Evolutionary conservation across 2,888 invertebrate species (phyloP).

Genomic region (Apantesis nais): DNA sequence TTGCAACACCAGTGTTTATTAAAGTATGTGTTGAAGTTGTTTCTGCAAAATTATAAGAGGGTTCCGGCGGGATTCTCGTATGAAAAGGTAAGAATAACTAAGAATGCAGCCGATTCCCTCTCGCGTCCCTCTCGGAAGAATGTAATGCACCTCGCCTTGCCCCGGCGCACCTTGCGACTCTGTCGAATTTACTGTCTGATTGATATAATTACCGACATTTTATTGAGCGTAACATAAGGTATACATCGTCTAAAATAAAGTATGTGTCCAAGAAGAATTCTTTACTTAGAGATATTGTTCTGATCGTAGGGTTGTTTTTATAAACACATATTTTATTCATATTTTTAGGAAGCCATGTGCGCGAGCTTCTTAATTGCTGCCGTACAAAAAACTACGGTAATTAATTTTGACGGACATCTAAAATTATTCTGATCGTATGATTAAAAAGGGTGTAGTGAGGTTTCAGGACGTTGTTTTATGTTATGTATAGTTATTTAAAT

Average conservation of each 20-base stretch:
- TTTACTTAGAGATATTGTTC: conserved; percentile 3
- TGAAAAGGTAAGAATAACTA: conserved; percentile 77
- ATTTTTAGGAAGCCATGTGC: conserved; percentile 39
- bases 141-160: conserved; percentile 75
- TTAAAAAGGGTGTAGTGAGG: conserved; percentile 21
- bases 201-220: conserved; percentile 39
- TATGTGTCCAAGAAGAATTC: conserved; percentile 6
- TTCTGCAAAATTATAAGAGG: conserved; percentile 45
- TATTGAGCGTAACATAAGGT: conserved; percentile 19
- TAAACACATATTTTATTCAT: conserved; percentile 41
- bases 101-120: conserved; percentile 80
- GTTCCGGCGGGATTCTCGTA: conserved; percentile 53
- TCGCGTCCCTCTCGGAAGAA: conserved; percentile 81
- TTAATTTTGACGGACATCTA: conserved; percentile 20
- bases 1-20: conserved; percentile 59
- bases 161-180: conserved; percentile 79
- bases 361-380: conserved; percentile 20
- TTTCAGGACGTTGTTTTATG: conserved; percentile 20
- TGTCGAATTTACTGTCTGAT: conserved; percentile 64
- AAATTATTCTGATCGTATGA: conserved; percentile 16
- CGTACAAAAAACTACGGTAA: conserved; percentile 25
- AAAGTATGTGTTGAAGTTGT: conserved; percentile 65
- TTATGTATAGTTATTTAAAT: conserved; percentile 20
- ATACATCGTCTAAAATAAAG: conserved; percentile 13
- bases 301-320: conserved; percentile 39